These are phyloP conservation scores for Micronycteris hirsuta DNA, from an alignment of 2,113 vertebrate species.

Conservation along the genomic window DNA sequence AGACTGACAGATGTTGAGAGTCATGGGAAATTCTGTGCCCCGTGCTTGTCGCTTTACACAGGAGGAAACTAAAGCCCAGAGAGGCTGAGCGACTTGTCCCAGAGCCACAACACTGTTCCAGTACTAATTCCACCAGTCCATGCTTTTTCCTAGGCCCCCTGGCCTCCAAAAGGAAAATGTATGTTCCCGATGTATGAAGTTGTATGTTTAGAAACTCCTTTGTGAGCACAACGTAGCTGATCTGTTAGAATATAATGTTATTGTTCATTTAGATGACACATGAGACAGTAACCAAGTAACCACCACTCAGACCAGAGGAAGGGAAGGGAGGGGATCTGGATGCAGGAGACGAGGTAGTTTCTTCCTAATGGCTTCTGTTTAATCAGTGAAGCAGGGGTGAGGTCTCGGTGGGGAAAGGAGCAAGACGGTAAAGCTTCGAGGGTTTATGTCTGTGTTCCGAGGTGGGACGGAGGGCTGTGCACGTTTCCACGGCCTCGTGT, in stretches of 20 bases:
- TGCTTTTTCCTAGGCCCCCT: background rate
- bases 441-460: background rate
- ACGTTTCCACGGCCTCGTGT: background rate
- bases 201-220: background rate
- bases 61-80: background rate
- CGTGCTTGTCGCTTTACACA: background rate
- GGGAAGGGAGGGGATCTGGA: background rate
- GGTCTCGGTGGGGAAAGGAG: background rate
- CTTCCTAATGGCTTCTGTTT: background rate
- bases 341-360: background rate
- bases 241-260: background rate
- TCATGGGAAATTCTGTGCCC: background rate
- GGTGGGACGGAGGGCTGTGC: background rate
- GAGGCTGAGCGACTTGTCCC: background rate
- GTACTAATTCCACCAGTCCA: background rate
- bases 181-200: background rate
- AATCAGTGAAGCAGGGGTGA: background rate
- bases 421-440: background rate
- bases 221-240: background rate
- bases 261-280: background rate
- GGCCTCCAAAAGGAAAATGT: background rate
- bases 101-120: background rate
- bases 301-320: background rate
- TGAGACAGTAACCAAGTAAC: background rate
- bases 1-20: background rate